Base-by-base conservation (phyloP, 1,140 invertebrate species). In the Caenorhabditis latens region DNA sequence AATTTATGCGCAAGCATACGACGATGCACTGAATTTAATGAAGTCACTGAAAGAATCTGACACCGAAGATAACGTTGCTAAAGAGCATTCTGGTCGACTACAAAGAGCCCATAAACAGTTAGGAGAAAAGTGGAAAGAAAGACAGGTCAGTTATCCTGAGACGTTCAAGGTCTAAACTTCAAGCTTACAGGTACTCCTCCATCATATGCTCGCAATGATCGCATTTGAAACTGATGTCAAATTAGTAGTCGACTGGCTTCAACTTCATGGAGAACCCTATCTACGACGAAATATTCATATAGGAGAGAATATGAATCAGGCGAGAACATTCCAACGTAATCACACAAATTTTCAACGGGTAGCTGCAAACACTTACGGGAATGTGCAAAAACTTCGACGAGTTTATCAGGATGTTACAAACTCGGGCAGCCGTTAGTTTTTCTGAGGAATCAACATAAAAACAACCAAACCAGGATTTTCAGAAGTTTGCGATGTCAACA, bases 211-310 rank as follows among this genome's bases (percentile, higher is more conserved):
- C n/a, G 88, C 79, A 7, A 32, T 86, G 43, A 87, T 63, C 8
- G 84, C 84, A 5, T 87, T 89, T 43, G 82, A 90, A 65, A 65
- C 79, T n/a, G 89, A 90, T 55, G 84, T 88, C 4, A 48, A 88
- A 53, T 75, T 96, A 95, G 97, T 99, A 50, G 94, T 99, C 75
- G 97, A 99, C 91, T 99, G 98, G 98, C 93, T 99, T 75, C 96
- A 97, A 84, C 98, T 98, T 92, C 98, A 99, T 92, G 98, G 98
- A n/a, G 97, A 99, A 94, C 97, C 98, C 4, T 99, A 99, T 93
- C 95, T 99, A 46, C 94, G 96, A 89, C 99, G 99, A 93, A 99
- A 99, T 93, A 96, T 96, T 7, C 96, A 96, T 16, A 97, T 99
- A 86, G 87, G 87, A 32, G 87, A 88, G 11, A 85, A 58, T 46